A percentile compares a stretch with the other conserved stretches of the same genome.
Conservation (phyloP, 2,113 vertebrate species). For the Odontophorus gujanensis region DNA sequence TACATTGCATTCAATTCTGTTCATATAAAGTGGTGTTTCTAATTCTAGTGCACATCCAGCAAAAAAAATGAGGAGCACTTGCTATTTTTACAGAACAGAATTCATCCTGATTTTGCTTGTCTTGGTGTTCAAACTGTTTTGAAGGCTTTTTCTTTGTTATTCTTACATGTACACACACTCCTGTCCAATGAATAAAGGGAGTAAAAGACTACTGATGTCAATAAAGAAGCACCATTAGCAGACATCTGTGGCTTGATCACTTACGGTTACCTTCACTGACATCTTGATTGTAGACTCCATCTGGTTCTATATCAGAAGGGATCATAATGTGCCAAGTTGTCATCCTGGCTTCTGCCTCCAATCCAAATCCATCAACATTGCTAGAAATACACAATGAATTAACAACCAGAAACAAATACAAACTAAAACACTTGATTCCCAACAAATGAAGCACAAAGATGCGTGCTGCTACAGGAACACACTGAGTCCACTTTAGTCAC, state of each 20-base stretch:
- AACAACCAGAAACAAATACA: not conserved
- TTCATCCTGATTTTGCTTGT: not conserved
- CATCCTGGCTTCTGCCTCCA: constrained; percentile 98
- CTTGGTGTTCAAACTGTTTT: not conserved
- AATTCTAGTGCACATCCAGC: not conserved
- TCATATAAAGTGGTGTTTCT: not conserved
- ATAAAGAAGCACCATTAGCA: not conserved
- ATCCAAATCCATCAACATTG: constrained; percentile 93
- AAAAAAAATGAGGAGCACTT: not conserved
- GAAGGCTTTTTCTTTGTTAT: not conserved
- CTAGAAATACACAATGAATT: constrained; percentile 76
- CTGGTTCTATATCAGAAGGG: constrained; percentile 89
- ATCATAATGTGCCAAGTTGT: constrained; percentile 99
- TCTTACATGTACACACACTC: accelerated
- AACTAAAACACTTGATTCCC: not conserved
- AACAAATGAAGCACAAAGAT: not conserved
- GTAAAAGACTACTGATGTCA: not conserved
- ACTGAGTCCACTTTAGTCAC: not conserved
- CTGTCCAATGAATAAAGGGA: accelerated
- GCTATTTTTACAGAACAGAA: not conserved
- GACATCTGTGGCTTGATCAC: not conserved
- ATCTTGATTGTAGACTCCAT: constrained; percentile 90
- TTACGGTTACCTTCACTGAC: constrained; percentile 89
- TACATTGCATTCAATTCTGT: not conserved
- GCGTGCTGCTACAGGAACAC: accelerated